phyloP scores from a whole-genome alignment of 2,797 vertebrate species.

The Melanotaenia nigrans region DNA sequence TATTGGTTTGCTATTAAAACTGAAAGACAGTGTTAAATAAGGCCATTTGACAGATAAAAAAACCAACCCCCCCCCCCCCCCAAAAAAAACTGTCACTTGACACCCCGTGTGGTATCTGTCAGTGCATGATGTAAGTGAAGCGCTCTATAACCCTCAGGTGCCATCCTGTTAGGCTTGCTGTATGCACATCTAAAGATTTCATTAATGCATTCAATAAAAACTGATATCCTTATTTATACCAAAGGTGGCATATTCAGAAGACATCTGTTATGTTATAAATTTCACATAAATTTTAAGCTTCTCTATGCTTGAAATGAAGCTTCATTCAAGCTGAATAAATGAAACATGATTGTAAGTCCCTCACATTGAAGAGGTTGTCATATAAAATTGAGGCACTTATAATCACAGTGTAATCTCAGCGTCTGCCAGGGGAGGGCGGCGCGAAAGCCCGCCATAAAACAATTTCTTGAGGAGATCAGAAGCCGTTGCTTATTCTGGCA shows the following conservation, averaged over 20 bases:
- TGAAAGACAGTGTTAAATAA: conserved; percentile 85
- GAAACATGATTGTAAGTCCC: conserved; percentile 98
- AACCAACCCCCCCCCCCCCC: no score
- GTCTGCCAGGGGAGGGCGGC: conserved; percentile 91
- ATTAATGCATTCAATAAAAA: conserved; percentile 73
- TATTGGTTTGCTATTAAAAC: conserved; percentile 85
- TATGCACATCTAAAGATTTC: conserved; percentile 85
- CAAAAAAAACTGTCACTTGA: conserved; percentile 87
- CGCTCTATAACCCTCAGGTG: conserved; percentile 82
- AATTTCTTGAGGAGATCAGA: conserved; percentile 93
- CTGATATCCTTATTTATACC: conserved; percentile 82
- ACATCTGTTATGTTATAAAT: conserved; percentile 99
- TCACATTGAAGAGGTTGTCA: conserved; percentile 92
- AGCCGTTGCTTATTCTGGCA: conserved; percentile 85
- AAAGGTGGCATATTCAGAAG: conserved; percentile 90
- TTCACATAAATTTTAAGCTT: conserved; percentile 99
- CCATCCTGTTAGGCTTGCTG: conserved; percentile 76
- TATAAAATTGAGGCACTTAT: conserved; percentile 95
- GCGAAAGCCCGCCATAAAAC: conserved; percentile 88
- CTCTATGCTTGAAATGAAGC: conserved; percentile 94
- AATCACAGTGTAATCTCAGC: conserved; percentile 94
- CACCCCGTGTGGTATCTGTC: conserved; percentile 86
- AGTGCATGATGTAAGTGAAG: conserved; percentile 81
- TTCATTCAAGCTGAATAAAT: conserved; percentile 98
- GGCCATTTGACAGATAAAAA: conserved; percentile 88